Evolutionary conservation across 2,113 vertebrate genomes (phyloP), one percentile per base, ranked within the genome.

Genomic region (Balaeniceps rex): DNA sequence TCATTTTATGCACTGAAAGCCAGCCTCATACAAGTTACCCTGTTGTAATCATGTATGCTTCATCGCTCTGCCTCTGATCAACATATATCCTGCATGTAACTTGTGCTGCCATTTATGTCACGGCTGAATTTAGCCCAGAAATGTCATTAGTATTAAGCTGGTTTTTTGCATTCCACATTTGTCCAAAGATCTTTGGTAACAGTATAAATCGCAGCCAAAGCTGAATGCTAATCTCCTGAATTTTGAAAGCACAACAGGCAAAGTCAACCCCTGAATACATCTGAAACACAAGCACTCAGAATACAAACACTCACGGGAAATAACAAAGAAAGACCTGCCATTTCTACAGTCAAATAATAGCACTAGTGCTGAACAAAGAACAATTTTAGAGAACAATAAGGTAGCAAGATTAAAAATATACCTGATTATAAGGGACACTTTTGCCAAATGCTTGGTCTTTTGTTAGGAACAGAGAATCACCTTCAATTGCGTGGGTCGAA

Each of bases 161-260:
- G 3, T 3, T 77, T 63, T 90, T 82, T 29, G 38, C 21, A 46
- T 63, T 87, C 49, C 31, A 33, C 1, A 0, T 79, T 79, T 92
- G 15, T 54, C 36, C 77, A 64, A 76, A 84, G 44, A 66, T 82
- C 69, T 94, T 82, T 69, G 52, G n/a, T 87, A 81, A 46, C 31
- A 52, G 29, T 36, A 94, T 69, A 96, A 95, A 91, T 75, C 7
- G 0, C 75, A 87, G 54, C 61, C 72, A 93, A 95, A 96, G 22
- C 52, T 80, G 63, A 94, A 95, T 88, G 46, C 10, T 87, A 89
- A 94, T 87, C 61, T 94, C 80, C 68, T 84, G 82, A 81, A 57
- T 97, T 97, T 93, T 86, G 75, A 96, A 93, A 95, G 72, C 80
- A 58, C 75, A 88, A 79, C 44, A 61, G 63, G 83, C 38, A 75